phyloP scores from a whole-genome alignment of 2,113 vertebrate species.

The Hemiscyllium ocellatum region DNA sequence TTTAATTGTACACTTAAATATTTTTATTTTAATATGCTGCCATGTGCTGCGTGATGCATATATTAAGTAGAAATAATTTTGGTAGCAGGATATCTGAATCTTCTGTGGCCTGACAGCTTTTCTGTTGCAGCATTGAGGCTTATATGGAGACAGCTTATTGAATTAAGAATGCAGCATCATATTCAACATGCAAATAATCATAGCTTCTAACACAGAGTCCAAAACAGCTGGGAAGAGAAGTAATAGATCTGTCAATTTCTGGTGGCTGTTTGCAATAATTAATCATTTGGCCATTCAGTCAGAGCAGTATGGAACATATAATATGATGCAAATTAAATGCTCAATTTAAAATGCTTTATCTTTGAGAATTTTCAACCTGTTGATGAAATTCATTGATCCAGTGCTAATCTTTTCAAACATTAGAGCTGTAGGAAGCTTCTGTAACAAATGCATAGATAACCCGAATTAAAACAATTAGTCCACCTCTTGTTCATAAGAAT shows the following conservation, averaged over 20 bases:
- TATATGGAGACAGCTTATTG: background rate
- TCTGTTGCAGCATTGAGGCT: too few relatives aligned
- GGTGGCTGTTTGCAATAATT: background rate
- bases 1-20: background rate
- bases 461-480: background rate
- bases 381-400: background rate
- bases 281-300: background rate
- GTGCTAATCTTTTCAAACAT: background rate
- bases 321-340: background rate
- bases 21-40: background rate
- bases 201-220: background rate
- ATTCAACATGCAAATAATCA: background rate
- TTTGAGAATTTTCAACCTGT: background rate
- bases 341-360: background rate
- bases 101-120: background rate
- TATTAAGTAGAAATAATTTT: background rate
- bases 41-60: background rate
- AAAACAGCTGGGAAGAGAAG: background rate
- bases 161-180: background rate
- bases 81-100: background rate
- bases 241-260: conserved; percentile 15
- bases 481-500: background rate
- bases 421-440: background rate
- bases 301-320: background rate
- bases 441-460: background rate